Base-by-base conservation (phyloP, 2,113 vertebrate species). In the Peromyscus polionotus region DNA sequence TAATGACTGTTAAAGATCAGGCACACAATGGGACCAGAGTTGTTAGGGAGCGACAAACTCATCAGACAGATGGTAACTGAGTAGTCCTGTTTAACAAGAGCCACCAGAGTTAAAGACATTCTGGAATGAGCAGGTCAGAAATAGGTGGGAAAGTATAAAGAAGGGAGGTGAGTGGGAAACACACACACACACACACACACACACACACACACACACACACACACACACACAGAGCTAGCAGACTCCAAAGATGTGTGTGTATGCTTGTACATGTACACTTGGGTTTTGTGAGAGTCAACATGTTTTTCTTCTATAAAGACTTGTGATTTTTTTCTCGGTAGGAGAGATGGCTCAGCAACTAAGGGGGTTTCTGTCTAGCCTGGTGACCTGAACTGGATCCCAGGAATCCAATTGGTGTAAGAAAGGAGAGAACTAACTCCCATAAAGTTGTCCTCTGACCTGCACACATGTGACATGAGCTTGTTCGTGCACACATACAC, bases 1-100 rank as follows among this genome's bases (percentile, higher is more conserved):
- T 98, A 98, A 98, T 98, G 98, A 96, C 98, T 96, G 70, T 98
- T 98, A 98, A 98, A 98, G 98, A 98, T 98, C 98, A 98, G 97
- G 88, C 96, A 97, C 95, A 96, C 98, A 98, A 98, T 98, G 97
- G 97, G 97, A 98, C 98, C 98, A 98, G 98, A 97, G 0, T 11
- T 97, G 96, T 98, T 0, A 0, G 97, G 73, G 97, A 75, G 91
- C 97, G 97, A 97, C 98, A 98, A 97, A 96, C 93, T 94, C 81
- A 97, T 97, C 98, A 68, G 65, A 68, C 65, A 14, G 65, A 68
- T 28, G 9, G 98, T 98, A 98, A 99, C 98, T 98, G 99, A 98
- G 95, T 96, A 98, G 98, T 98, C 98, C 97, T 97, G 96, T 98
- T 99, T 99, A 98, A 99, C 98, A 98, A 98, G 91, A 93, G 2